These are phyloP conservation scores for Carapus acus DNA, from an alignment of 2,797 vertebrate species.

Conservation along the genomic window DNA sequence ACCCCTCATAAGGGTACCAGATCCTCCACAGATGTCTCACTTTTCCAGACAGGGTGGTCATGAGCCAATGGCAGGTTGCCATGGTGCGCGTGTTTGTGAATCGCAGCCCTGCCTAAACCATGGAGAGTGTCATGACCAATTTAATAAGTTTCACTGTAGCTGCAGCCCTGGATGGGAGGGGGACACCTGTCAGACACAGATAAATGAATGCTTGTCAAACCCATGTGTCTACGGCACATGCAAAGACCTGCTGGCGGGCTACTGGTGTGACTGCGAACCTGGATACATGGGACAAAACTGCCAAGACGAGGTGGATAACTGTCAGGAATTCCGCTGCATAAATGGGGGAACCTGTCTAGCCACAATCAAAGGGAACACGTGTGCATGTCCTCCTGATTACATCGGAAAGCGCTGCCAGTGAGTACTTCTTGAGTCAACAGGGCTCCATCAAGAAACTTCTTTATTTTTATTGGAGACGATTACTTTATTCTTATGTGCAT, in stretches of 20 bases:
- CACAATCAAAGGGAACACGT: constrained; percentile 66
- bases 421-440: constrained; percentile 44
- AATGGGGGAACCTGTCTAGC: constrained; percentile 77
- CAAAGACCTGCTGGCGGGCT: constrained; percentile 72
- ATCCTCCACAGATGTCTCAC: constrained; percentile 58
- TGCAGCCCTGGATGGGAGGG: constrained; percentile 83
- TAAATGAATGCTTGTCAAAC: constrained; percentile 76
- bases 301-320: constrained; percentile 79
- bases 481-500: too few relatives aligned
- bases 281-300: constrained; percentile 83
- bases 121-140: constrained; percentile 82
- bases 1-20: constrained; percentile 63
- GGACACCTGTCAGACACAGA: constrained; percentile 69
- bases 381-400: constrained; percentile 72
- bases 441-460: too few relatives aligned
- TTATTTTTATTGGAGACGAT: too few relatives aligned
- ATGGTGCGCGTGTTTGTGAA: constrained; percentile 72
- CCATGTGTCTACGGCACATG: constrained; percentile 83
- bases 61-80: constrained; percentile 71
- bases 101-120: constrained; percentile 78
- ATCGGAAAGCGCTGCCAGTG: constrained; percentile 81
- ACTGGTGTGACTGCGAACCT: constrained; percentile 78
- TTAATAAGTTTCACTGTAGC: constrained; percentile 79
- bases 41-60: constrained; percentile 58
- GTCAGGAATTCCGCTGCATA: constrained; percentile 74